These are phyloP conservation scores for Cephus nigrinus DNA, from an alignment of 2,888 invertebrate species.

Conservation along the genomic window DNA sequence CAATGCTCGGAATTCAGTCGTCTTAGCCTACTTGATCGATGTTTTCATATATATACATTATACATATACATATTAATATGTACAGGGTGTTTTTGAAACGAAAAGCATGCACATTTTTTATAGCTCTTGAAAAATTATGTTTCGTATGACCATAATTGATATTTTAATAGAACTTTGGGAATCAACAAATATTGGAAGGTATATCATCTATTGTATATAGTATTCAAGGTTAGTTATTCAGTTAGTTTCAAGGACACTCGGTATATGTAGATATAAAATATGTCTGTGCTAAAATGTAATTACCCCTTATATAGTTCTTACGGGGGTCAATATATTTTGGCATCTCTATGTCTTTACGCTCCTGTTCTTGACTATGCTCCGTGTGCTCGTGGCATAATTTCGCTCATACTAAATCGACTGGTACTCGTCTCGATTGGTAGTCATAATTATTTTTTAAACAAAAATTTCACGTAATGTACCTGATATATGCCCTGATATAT, in stretches of 20 bases:
- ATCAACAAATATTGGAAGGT: neutral
- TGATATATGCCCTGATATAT: neutral
- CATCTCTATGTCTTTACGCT: constrained; percentile 29
- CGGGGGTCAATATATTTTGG: constrained; percentile 23
- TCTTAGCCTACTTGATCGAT: constrained; percentile 46
- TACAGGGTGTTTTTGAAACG: neutral
- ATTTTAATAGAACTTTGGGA: no score
- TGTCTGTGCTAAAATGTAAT: neutral
- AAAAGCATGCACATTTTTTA: neutral
- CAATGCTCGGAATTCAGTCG: constrained; percentile 40
- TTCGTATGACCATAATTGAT: no score
- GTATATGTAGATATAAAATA: neutral
- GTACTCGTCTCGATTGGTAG: neutral
- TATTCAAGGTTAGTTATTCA: no score
- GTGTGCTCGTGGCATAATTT: constrained; percentile 50
- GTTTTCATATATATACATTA: constrained; percentile 26
- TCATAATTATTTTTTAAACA: neutral
- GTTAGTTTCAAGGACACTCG: neutral
- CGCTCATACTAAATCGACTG: constrained; percentile 9
- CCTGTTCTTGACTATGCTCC: constrained; percentile 36
- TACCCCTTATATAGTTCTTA: neutral
- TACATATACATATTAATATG: constrained; percentile 24
- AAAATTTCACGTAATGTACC: neutral
- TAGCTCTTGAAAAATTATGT: neutral
- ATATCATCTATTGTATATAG: neutral